Evolutionary conservation across 2,113 vertebrate genomes (phyloP).

Genomic region (Miniopterus natalensis): DNA sequence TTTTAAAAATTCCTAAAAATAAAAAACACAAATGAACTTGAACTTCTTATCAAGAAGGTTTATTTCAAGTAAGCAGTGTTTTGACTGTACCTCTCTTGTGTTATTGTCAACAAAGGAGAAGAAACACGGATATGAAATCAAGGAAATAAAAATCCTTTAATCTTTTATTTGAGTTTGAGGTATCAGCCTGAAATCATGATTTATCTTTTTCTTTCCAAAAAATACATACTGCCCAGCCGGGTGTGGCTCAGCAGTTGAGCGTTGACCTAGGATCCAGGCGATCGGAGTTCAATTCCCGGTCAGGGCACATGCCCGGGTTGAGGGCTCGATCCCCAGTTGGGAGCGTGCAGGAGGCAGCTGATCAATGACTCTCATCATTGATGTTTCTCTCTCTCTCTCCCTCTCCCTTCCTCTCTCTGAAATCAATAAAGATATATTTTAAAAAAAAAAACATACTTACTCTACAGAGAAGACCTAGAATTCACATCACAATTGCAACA

Average conservation of each 20-base stretch:
- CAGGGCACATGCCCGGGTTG: no score
- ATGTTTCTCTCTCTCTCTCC: no score
- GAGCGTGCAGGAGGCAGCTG: no score
- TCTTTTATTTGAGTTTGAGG: background rate
- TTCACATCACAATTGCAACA: background rate
- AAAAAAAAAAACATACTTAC: no score
- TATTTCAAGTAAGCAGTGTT: background rate
- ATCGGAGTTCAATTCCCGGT: no score
- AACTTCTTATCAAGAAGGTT: background rate
- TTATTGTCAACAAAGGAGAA: background rate
- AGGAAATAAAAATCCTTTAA: constrained; percentile 20
- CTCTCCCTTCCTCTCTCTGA: no score
- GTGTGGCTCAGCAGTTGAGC: no score
- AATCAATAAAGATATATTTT: no score
- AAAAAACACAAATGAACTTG: background rate
- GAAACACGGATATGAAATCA: background rate
- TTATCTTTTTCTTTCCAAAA: constrained; percentile 38
- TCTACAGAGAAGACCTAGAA: constrained; percentile 1
- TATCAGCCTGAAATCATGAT: background rate
- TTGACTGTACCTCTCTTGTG: background rate
- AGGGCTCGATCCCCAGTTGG: no score
- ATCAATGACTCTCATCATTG: no score
- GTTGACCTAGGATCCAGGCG: no score
- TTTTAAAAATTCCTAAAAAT: constrained; percentile 25
- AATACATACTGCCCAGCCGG: background rate